Percentiles rank a stretch among this genome's conserved stretches.
Conservation (phyloP, 2,888 invertebrate genomes). For the Cynaeus angustus region DNA sequence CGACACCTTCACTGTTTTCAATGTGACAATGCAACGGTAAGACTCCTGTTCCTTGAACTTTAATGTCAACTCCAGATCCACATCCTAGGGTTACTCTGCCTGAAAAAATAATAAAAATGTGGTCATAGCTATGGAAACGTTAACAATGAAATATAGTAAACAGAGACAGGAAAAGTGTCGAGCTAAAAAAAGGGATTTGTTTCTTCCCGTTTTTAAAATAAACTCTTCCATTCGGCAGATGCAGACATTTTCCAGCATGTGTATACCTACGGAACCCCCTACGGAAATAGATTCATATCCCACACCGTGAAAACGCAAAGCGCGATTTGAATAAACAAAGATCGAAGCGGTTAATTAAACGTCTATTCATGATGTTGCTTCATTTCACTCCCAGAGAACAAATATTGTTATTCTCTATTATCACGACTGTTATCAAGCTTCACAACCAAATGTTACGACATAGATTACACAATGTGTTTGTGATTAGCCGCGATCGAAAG, state of each 20-base stretch:
- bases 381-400: not conserved
- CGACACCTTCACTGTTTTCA: constrained; percentile 28
- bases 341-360: constrained; percentile 15
- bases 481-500: not conserved
- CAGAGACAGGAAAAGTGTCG: constrained; percentile 5
- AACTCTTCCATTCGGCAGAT: constrained; percentile 41
- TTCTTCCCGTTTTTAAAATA: constrained; percentile 45
- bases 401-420: not conserved
- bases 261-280: constrained; percentile 35
- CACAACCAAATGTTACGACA: not conserved
- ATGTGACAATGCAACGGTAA: constrained; percentile 67
- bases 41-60: constrained; percentile 90
- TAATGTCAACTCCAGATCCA: constrained; percentile 86
- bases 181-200: constrained; percentile 30
- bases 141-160: not conserved
- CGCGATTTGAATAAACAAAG: constrained; percentile 30
- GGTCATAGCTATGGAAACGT: not conserved
- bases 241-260: constrained; percentile 40
- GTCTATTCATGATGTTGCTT: constrained; percentile 3
- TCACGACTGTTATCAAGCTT: not conserved
- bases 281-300: constrained; percentile 54
- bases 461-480: not conserved
- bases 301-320: constrained; percentile 28
- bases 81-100: constrained; percentile 89
- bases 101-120: constrained; percentile 69